phyloP scores from a whole-genome alignment of 37 sponge, comb jelly and placozoan genomes.

The Geodia barretti region DNA sequence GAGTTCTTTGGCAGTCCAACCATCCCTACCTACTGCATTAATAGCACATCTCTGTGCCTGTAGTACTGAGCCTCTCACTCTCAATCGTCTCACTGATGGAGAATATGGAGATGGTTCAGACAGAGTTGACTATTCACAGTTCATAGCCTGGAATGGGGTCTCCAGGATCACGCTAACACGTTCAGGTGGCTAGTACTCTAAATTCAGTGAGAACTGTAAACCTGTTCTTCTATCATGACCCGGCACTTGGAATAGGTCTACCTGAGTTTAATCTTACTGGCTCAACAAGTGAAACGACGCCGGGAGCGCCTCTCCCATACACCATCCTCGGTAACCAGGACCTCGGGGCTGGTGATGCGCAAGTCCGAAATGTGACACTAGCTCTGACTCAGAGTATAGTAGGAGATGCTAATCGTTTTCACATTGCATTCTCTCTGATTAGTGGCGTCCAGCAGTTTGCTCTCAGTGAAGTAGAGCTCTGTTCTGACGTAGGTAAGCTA shows the following conservation, averaged over 20 bases:
- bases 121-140: not conserved
- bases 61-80: not conserved
- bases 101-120: slow-evolving; percentile 1
- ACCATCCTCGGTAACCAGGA: slow-evolving; percentile 34
- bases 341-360: slow-evolving; percentile 19
- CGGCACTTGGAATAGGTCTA: slow-evolving; percentile 47
- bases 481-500: not conserved
- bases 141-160: slow-evolving; percentile 36
- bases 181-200: not conserved
- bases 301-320: not conserved
- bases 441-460: slow-evolving; percentile 6
- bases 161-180: not conserved
- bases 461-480: slow-evolving; percentile 57
- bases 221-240: slow-evolving; percentile 57
- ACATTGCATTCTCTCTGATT: not conserved
- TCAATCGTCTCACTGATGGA: not conserved
- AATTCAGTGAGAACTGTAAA: slow-evolving; percentile 12
- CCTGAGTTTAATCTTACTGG: slow-evolving; percentile 3
- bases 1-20: not conserved
- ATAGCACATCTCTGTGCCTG: not conserved
- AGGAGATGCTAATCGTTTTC: slow-evolving; percentile 15
- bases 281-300: not conserved
- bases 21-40: not conserved
- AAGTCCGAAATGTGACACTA: slow-evolving; percentile 30
- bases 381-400: not conserved